These are phyloP conservation scores for Cephus pygmeus DNA, from an alignment of 2,888 invertebrate species.

Conservation along the genomic window DNA sequence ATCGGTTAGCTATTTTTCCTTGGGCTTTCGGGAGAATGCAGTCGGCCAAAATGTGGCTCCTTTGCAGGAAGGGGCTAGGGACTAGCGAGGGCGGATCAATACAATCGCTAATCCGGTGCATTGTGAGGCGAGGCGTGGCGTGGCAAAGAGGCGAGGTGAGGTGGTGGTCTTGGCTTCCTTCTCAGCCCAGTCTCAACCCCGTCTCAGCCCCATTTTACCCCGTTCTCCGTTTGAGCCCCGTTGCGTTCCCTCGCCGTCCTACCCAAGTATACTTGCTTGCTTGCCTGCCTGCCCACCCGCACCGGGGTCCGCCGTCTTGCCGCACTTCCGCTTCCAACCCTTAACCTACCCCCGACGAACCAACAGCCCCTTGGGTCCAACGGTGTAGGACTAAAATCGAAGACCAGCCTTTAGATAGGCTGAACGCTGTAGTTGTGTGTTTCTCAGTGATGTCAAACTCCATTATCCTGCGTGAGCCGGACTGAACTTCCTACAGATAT, in stretches of 20 bases:
- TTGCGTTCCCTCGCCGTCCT: slow-evolving; percentile 29
- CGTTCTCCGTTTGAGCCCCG: slow-evolving; percentile 43
- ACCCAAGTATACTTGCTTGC: slow-evolving; percentile 32
- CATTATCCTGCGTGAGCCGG: too few species aligned
- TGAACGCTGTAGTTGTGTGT: neutral
- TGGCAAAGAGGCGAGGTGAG: slow-evolving; percentile 63
- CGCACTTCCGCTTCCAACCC: slow-evolving; percentile 57
- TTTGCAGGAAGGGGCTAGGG: slow-evolving; percentile 45
- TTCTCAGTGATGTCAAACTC: too few species aligned
- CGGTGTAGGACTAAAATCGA: slow-evolving; percentile 22
- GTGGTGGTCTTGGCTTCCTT: slow-evolving; percentile 55
- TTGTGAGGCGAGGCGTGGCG: slow-evolving; percentile 66
- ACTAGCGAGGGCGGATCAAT: slow-evolving; percentile 66
- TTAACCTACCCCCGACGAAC: slow-evolving; percentile 49
- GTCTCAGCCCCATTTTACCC: slow-evolving; percentile 20
- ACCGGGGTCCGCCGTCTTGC: slow-evolving; percentile 45
- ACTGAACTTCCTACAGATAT: too few species aligned
- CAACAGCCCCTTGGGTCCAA: slow-evolving; percentile 39
- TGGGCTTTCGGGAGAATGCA: too few species aligned
- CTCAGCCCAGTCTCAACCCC: slow-evolving; percentile 29
- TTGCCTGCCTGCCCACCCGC: slow-evolving; percentile 19
- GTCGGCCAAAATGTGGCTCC: slow-evolving; percentile 49
- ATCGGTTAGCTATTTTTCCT: too few species aligned
- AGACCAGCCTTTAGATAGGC: slow-evolving; percentile 5
- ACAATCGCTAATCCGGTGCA: slow-evolving; percentile 66